phyloP scores from a whole-genome alignment of 2,113 vertebrate species.

The Pterophyllum scalare region DNA sequence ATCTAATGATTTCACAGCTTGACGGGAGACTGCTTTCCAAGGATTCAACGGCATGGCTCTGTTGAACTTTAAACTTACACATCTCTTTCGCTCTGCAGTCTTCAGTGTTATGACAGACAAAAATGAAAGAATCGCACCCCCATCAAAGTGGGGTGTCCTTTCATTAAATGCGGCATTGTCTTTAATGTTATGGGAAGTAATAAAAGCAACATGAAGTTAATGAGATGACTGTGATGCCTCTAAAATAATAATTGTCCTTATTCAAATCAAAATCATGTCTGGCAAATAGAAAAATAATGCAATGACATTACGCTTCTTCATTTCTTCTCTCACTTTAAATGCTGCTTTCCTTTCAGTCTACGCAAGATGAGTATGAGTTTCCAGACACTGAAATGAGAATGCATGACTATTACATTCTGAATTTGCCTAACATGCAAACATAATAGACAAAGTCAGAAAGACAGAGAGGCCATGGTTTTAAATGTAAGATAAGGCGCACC shows the following conservation, averaged over 20 bases:
- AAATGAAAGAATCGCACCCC: constrained; percentile 55
- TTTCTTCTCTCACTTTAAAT: constrained; percentile 12
- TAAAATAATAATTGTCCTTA: constrained; percentile 47
- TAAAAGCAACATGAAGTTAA: constrained; percentile 52
- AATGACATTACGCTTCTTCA: constrained; percentile 31
- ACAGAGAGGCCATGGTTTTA: constrained; percentile 74
- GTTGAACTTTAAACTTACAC: neutral
- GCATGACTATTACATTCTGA: constrained; percentile 76
- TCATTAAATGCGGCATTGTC: constrained; percentile 45
- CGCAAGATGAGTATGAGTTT: constrained; percentile 52
- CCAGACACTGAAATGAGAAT: constrained; percentile 66
- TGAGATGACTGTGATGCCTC: constrained; percentile 49
- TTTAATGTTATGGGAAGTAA: constrained; percentile 44
- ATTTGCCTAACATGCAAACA: constrained; percentile 80
- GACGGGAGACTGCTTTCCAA: constrained; percentile 11
- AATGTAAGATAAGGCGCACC: constrained; percentile 83
- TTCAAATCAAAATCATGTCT: constrained; percentile 60
- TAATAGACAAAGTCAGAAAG: constrained; percentile 82
- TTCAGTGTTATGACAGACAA: constrained; percentile 32
- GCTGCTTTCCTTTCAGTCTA: constrained; percentile 1
- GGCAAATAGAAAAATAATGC: constrained; percentile 50
- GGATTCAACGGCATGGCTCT: neutral
- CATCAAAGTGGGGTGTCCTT: constrained; percentile 32
- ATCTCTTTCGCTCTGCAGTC: constrained; percentile 18
- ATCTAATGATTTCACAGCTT: neutral